Evolutionary conservation across 1,140 invertebrate genomes (phyloP).

Genomic region (Cherax destructor): DNA sequence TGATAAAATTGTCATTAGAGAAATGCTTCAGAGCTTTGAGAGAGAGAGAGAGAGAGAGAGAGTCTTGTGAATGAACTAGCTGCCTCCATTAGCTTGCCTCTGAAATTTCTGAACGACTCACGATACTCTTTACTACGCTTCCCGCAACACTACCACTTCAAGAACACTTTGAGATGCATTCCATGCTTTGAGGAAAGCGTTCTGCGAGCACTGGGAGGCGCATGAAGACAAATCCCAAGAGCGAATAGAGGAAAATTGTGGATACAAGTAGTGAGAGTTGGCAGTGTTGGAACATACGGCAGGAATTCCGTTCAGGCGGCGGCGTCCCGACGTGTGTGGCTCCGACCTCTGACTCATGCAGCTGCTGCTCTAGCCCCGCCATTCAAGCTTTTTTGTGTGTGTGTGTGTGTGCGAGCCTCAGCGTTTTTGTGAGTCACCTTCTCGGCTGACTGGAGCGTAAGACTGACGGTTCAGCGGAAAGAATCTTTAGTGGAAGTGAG

Average conservation of each 20-base stretch:
- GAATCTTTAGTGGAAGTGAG: neutral
- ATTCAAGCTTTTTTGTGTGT: slow-evolving; percentile 23
- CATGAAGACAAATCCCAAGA: neutral
- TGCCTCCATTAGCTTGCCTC: neutral
- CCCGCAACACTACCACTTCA: too few species aligned
- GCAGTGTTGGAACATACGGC: slow-evolving; percentile 43
- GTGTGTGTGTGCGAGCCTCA: slow-evolving; percentile 12
- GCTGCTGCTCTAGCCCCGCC: neutral
- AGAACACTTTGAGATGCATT: too few species aligned
- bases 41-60: neutral
- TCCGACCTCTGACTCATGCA: slow-evolving; percentile 43
- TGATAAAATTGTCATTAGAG: neutral
- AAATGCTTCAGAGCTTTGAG: neutral
- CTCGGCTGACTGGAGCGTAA: neutral
- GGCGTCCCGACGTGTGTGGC: slow-evolving; percentile 37
- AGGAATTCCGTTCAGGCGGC: slow-evolving; percentile 64
- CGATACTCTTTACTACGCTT: neutral
- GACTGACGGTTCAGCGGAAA: neutral
- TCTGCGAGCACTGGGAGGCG: too few species aligned
- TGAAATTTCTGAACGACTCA: neutral
- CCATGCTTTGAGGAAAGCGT: too few species aligned
- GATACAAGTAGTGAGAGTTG: slow-evolving; percentile 39
- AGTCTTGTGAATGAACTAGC: neutral
- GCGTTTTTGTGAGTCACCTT: slow-evolving; percentile 27
- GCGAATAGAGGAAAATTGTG: neutral